Evolutionary conservation across 1,140 invertebrate genomes (phyloP).

Genomic region (Eubasilissa regina): DNA sequence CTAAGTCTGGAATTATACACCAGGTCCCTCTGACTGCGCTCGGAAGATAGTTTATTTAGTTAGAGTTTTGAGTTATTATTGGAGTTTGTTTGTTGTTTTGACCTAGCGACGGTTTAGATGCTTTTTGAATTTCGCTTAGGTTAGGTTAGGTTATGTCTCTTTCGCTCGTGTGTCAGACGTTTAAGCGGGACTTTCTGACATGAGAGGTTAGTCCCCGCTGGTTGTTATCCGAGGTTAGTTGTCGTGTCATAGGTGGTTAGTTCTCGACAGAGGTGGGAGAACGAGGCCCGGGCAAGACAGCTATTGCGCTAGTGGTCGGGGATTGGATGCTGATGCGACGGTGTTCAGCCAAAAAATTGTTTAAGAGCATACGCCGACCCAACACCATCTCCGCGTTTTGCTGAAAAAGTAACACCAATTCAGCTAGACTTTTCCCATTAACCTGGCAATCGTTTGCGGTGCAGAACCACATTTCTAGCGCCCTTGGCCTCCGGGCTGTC

Average conservation of each 20-base stretch:
- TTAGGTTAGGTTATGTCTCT: no score
- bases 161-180: no score
- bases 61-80: no score
- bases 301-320: slow-evolving; percentile 55
- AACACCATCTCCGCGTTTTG: slow-evolving; percentile 74
- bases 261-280: slow-evolving; percentile 44
- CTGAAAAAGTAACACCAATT: slow-evolving; percentile 66
- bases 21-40: no score
- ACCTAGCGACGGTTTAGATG: no score
- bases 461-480: no score
- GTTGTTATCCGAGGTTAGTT: neutral
- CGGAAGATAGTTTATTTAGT: no score
- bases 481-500: no score
- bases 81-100: no score
- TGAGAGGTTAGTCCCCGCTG: neutral
- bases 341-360: slow-evolving; percentile 75
- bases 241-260: slow-evolving; percentile 27
- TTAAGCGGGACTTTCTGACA: no score
- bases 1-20: no score
- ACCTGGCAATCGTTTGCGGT: neutral
- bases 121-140: no score
- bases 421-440: slow-evolving; percentile 25
- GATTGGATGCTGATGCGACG: slow-evolving; percentile 73
- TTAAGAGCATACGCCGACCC: slow-evolving; percentile 73
- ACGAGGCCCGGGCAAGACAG: slow-evolving; percentile 45